These are phyloP conservation scores for Akabosia matsudoensis DNA, from an alignment of 1,140 invertebrate genomes.

Conservation along the genomic window DNA sequence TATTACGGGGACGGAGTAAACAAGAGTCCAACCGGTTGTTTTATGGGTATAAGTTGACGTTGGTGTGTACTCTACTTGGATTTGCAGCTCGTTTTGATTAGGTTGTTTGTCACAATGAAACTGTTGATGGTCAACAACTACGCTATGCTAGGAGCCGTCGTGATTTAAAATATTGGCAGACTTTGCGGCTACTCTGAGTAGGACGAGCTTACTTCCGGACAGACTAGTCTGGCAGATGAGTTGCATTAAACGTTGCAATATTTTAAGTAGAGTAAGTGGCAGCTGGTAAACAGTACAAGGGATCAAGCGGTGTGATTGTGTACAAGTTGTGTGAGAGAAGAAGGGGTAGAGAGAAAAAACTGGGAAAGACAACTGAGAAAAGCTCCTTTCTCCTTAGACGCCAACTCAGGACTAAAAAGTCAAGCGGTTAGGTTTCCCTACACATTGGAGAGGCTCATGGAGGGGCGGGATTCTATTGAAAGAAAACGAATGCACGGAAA, in stretches of 20 bases:
- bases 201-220: too few relatives aligned
- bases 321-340: conserved; percentile 32
- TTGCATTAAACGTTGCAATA: not conserved
- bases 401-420: conserved; percentile 37
- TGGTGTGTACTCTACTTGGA: not conserved
- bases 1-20: not conserved
- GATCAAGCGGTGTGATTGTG: conserved; percentile 18
- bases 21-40: not conserved
- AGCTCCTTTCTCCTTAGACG: conserved; percentile 27
- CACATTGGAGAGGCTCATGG: conserved; percentile 12
- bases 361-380: conserved; percentile 36
- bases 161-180: too few relatives aligned
- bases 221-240: conserved; percentile 12
- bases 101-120: too few relatives aligned
- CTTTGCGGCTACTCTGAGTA: too few relatives aligned
- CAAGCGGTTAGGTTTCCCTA: conserved; percentile 4
- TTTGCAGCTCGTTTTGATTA: too few relatives aligned
- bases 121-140: too few relatives aligned
- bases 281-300: conserved; percentile 13
- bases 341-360: conserved; percentile 36
- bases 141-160: too few relatives aligned
- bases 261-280: not conserved
- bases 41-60: not conserved
- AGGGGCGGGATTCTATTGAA: conserved; percentile 2
- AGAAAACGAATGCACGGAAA: conserved; percentile 8